Evolutionary conservation across 2,888 invertebrate species (phyloP), one percentile per base, ranked within the genome.

Genomic region (Brachycybe producta): DNA sequence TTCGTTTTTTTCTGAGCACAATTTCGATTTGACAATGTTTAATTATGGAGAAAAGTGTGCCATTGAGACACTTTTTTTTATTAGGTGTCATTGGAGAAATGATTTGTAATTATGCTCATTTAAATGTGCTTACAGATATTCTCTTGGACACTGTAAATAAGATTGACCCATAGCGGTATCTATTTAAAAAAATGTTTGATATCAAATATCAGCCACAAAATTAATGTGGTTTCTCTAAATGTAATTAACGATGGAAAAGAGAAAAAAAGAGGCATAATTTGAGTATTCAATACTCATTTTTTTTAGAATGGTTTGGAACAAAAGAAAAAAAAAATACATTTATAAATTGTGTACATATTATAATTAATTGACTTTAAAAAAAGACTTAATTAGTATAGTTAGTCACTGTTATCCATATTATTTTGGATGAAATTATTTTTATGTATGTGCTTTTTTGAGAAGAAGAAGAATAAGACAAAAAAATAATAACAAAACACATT

Each of bases 371-470:
- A 41, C 41, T 24, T n/a, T 24, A 41, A 41, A 41, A 24, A 8
- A 7, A 24, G n/a, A 23, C n/a, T 13, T 24, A 23, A 41, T 5
- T 23, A 17, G 41, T 41, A 27, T 7, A 11, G 24, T 7, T 24
- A 41, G 24, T 41, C n/a, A 30, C 23, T 44, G 44, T 44, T 44
- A 32, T 30, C 44, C 28, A 44, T 30, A 28, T 28, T 44, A 44
- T 44, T 44, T 44, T 44, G 44, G 32, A 44, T 17, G 44, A 44
- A 44, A 44, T 44, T 44, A 44, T 44, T 44, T 44, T 44, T 44
- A 44, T 44, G 44, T 32, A 44, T 23, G 32, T 23, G 44, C 32
- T 28, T 32, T 44, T 44, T 15, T 44, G 26, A 17, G 26, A 41
- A 21, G 38, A 8, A 38, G 24, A 23, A 24, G 24, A 15, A 27